A percentile compares a stretch with the other conserved stretches of the same genome.
Conservation (phyloP, 2,113 vertebrate genomes). For the Anolis sagrei region DNA sequence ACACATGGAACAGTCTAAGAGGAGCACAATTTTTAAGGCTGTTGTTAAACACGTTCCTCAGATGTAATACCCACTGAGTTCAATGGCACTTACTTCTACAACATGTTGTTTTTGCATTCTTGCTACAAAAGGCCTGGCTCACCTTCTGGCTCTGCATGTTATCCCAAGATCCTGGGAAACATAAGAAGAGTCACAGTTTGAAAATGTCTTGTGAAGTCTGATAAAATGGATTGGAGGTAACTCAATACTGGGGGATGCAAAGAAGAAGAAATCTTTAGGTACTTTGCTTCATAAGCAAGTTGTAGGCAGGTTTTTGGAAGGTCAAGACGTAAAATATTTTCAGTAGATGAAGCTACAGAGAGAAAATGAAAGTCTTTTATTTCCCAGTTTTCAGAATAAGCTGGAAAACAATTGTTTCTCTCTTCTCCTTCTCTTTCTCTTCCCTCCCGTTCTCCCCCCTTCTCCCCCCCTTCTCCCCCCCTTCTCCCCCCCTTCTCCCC, state of each 20-base stretch:
- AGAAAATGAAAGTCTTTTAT: background rate
- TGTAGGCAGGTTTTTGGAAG: background rate
- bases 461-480: background rate
- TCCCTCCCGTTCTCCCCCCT: no score
- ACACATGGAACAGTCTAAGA: background rate
- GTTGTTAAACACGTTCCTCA: background rate
- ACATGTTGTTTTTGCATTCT: background rate
- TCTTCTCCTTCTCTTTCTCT: no score
- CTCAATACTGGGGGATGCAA: background rate
- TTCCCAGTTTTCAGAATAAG: background rate
- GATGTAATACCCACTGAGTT: background rate
- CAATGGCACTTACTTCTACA: background rate
- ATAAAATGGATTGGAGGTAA: background rate
- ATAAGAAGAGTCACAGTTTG: background rate
- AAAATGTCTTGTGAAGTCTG: background rate
- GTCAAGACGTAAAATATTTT: slow-evolving; percentile 7
- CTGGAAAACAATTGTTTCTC: background rate
- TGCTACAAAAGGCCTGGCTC: background rate
- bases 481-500: no score
- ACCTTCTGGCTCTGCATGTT: background rate
- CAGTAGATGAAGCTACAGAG: background rate
- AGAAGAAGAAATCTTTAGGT: background rate
- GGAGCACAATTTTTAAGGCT: background rate
- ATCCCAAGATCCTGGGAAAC: background rate
- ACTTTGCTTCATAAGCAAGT: background rate